Evolutionary conservation across 2,888 invertebrate species (phyloP).

Genomic region (Watsonalla cultraria): DNA sequence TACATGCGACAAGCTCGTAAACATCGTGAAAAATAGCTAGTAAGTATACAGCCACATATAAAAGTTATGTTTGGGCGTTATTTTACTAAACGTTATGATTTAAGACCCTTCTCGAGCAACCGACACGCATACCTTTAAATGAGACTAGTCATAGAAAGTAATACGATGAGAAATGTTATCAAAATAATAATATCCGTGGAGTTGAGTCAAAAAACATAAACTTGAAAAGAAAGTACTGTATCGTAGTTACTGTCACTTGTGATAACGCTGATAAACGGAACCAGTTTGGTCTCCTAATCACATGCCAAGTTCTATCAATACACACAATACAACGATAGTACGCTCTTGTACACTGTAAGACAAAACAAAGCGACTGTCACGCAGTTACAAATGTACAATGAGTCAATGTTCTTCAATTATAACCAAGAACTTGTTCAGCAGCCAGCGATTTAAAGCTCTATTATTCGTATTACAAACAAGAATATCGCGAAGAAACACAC

Average conservation of each 20-base stretch:
- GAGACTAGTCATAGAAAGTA: not conserved
- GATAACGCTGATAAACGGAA: not conserved
- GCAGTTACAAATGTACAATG: slow-evolving; percentile 7
- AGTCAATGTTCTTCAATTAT: slow-evolving; percentile 28
- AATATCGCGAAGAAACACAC: not conserved
- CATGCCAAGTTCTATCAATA: too few species aligned
- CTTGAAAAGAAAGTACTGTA: too few species aligned
- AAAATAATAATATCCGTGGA: not conserved
- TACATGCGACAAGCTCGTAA: slow-evolving; percentile 11
- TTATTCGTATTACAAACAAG: slow-evolving; percentile 7
- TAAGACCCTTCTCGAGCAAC: not conserved
- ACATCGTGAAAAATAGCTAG: slow-evolving; percentile 8
- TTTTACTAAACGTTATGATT: not conserved
- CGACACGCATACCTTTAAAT: not conserved
- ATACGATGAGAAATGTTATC: not conserved
- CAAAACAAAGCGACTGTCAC: not conserved
- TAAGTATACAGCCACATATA: slow-evolving; percentile 4
- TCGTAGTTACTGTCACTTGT: too few species aligned
- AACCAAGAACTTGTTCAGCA: slow-evolving; percentile 8
- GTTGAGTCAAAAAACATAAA: not conserved
- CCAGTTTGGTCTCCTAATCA: too few species aligned
- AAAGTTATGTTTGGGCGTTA: slow-evolving; percentile 4
- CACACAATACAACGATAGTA: too few species aligned
- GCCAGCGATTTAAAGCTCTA: slow-evolving; percentile 13
- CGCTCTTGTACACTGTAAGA: not conserved